Conservation (phyloP, 2,797 vertebrate genomes). For the Enteromius mattozi region DNA sequence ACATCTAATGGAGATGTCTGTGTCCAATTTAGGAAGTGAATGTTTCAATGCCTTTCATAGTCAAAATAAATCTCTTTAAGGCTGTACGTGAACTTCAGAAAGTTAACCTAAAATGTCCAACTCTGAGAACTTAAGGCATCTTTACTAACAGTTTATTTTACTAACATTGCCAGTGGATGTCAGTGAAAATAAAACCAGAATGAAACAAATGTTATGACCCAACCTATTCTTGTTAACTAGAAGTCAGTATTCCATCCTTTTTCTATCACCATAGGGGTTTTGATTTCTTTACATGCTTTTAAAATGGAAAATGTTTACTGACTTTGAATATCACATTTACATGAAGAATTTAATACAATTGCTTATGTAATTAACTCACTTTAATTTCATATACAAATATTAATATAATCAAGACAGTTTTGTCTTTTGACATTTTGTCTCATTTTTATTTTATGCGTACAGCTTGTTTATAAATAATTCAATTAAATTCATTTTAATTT, state of each 20-base stretch:
- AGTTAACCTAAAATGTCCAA: neutral
- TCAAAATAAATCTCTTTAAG: constrained; percentile 15
- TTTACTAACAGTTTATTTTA: neutral
- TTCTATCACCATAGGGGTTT: no score
- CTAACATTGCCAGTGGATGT: neutral
- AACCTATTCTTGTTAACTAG: neutral
- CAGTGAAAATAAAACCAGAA: neutral
- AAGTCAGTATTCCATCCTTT: neutral
- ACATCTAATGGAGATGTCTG: constrained; percentile 27
- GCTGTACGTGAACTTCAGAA: neutral
- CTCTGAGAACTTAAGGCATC: neutral
- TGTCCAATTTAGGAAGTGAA: constrained; percentile 50
- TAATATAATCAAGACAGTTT: no score
- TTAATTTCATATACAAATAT: no score
- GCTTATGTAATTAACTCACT: no score
- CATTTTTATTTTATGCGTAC: no score
- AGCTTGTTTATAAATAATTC: no score
- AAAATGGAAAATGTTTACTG: neutral
- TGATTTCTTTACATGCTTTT: neutral
- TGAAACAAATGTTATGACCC: neutral
- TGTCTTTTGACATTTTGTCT: no score
- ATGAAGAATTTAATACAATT: neutral
- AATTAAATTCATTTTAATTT: no score
- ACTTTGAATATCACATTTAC: neutral
- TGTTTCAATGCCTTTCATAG: constrained; percentile 50